Conservation (phyloP, 2,888 invertebrate species). For the Meta bourneti region DNA sequence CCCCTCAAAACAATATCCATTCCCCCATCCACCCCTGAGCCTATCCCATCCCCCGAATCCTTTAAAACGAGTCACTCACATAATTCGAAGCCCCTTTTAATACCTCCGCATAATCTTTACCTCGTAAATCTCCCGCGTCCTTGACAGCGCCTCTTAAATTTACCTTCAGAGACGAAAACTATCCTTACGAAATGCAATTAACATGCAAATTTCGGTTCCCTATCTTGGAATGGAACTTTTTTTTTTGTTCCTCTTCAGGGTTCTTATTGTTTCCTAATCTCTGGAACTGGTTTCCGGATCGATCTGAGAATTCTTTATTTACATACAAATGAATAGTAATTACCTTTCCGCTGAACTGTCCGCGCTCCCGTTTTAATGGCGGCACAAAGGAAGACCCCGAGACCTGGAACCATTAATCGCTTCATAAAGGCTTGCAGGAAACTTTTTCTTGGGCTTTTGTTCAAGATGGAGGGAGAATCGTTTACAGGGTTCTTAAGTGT, state of each 20-base stretch:
- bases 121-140: slow-evolving; percentile 21
- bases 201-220: slow-evolving; percentile 58
- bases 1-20: neutral
- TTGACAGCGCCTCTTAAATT: slow-evolving; percentile 1
- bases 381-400: slow-evolving; percentile 18
- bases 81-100: neutral
- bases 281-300: slow-evolving; percentile 22
- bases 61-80: too few species aligned
- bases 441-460: neutral
- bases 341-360: slow-evolving; percentile 41
- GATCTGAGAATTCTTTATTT: slow-evolving; percentile 44
- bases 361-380: neutral
- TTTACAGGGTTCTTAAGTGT: neutral
- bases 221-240: neutral
- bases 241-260: neutral
- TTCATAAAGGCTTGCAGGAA: slow-evolving; percentile 21
- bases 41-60: neutral
- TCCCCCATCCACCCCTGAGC: neutral
- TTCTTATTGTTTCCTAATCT: slow-evolving; percentile 25
- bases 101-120: neutral
- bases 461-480: neutral
- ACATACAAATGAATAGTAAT: slow-evolving; percentile 74
- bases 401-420: slow-evolving; percentile 53
- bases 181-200: slow-evolving; percentile 58
- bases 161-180: slow-evolving; percentile 44